A percentile compares a stretch with the other conserved stretches of the same genome.
phyloP scores from a whole-genome alignment of 2,888 invertebrate genomes.

The Archips xylosteana region DNA sequence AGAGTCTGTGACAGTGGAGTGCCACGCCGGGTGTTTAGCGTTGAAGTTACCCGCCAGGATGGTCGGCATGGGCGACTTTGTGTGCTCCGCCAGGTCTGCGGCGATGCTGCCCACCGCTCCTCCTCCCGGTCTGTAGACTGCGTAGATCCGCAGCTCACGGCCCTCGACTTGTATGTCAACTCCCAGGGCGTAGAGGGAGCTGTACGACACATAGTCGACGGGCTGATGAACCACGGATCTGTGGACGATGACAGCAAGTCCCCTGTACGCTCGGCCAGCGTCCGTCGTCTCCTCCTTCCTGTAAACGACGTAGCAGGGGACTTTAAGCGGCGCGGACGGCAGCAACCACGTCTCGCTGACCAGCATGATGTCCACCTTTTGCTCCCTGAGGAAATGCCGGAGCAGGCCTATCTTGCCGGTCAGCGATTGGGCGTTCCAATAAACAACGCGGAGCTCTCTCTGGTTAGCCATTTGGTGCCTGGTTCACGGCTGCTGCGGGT shows the following conservation, averaged over 20 bases:
- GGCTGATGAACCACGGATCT: conserved; percentile 14
- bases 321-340: background rate
- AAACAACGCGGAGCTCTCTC: background rate
- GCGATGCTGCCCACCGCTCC: background rate
- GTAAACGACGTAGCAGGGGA: conserved; percentile 10
- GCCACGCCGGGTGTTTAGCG: conserved; percentile 17
- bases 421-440: conserved; percentile 18
- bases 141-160: conserved; percentile 3
- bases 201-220: background rate
- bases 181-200: conserved; percentile 8
- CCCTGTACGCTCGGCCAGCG: background rate
- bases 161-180: background rate
- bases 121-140: background rate
- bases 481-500: background rate
- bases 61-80: background rate
- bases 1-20: background rate
- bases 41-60: conserved; percentile 24
- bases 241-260: background rate
- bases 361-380: background rate
- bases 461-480: background rate
- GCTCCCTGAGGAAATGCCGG: background rate
- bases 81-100: background rate
- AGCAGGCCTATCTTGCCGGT: conserved; percentile 5
- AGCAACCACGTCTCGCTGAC: background rate
- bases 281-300: background rate